phyloP scores from a whole-genome alignment of 2,888 invertebrate species.

The Linyphia triangularis region DNA sequence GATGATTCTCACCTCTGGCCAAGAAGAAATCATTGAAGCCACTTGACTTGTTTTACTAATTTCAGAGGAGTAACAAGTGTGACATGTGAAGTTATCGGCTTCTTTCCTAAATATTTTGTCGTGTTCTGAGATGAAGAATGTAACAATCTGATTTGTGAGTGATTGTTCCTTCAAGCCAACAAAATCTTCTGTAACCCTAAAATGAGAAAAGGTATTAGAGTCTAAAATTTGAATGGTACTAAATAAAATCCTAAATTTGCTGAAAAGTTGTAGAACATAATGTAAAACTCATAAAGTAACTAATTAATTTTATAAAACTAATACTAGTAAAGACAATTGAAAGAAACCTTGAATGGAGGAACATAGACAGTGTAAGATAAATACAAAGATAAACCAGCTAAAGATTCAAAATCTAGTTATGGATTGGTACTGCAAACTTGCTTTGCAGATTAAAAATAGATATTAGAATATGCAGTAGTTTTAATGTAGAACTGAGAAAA shows the following conservation, averaged over 20 bases:
- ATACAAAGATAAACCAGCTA: no score
- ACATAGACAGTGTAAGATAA: no score
- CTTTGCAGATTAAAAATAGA: no score
- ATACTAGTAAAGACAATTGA: neutral
- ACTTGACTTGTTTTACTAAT: constrained; percentile 49
- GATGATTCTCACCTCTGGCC: constrained; percentile 72
- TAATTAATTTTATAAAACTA: neutral
- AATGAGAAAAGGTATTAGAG: constrained; percentile 11
- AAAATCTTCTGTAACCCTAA: constrained; percentile 76
- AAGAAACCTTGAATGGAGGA: no score
- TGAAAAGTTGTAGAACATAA: neutral
- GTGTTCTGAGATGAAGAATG: constrained; percentile 80
- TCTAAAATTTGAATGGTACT: neutral
- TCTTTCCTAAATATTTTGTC: constrained; percentile 79
- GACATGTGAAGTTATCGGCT: constrained; percentile 20
- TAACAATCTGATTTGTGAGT: constrained; percentile 80
- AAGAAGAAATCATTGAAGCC: constrained; percentile 67
- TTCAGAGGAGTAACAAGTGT: constrained; percentile 24
- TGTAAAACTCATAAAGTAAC: neutral
- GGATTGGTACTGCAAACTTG: no score
- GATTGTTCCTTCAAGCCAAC: constrained; percentile 80
- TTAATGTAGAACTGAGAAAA: no score
- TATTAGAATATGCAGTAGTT: no score
- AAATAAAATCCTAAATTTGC: neutral
- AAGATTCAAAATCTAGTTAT: no score